These are phyloP conservation scores for Corvus cornix DNA, from an alignment of 2,113 vertebrate genomes.

Conservation along the genomic window DNA sequence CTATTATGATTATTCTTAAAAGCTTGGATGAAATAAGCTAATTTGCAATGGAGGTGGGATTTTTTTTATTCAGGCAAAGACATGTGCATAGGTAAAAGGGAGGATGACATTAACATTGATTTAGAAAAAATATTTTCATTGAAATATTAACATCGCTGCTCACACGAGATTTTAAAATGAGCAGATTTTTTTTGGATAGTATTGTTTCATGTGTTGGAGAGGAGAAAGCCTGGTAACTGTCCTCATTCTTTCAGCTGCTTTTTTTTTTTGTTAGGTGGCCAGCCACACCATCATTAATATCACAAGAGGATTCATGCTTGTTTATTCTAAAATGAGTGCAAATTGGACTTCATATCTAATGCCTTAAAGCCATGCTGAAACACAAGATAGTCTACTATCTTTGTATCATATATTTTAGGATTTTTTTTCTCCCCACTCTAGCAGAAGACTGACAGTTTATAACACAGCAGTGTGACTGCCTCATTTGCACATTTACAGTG, in stretches of 20 bases:
- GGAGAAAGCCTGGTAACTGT: neutral
- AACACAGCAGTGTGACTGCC: neutral
- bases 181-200: neutral
- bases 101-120: neutral
- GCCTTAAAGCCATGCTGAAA: neutral
- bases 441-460: neutral
- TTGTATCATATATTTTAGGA: neutral
- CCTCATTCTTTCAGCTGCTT: neutral
- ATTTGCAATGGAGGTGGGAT: neutral
- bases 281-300: neutral
- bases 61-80: neutral
- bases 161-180: neutral
- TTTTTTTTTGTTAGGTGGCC: neutral
- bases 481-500: neutral
- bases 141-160: neutral
- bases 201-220: neutral
- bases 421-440: neutral
- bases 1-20: neutral
- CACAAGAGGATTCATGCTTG: neutral
- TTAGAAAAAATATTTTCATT: neutral
- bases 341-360: neutral
- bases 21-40: neutral
- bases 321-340: neutral
- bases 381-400: neutral
- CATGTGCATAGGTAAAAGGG: rapidly evolving